These are phyloP conservation scores for Pseudobourletiella spinata DNA, from an alignment of 1,140 invertebrate species.

Conservation along the genomic window DNA sequence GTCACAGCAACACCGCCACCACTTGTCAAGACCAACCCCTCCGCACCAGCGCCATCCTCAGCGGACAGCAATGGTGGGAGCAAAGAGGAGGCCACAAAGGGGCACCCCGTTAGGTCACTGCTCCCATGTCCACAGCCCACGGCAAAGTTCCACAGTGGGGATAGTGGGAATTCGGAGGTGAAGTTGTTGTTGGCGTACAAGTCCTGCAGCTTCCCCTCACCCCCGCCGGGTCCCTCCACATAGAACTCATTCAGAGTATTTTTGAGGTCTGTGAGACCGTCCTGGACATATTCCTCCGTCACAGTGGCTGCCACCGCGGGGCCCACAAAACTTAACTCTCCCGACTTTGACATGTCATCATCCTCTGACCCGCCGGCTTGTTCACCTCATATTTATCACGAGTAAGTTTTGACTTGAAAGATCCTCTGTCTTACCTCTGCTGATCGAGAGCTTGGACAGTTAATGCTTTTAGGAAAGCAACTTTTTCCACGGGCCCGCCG, in stretches of 20 bases:
- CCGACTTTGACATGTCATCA: not conserved
- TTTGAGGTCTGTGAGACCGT: not conserved
- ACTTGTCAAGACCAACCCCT: too few species aligned
- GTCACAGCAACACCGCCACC: too few species aligned
- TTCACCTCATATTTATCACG: too few species aligned
- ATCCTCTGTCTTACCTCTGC: too few species aligned
- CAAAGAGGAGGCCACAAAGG: not conserved
- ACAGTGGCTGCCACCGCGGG: not conserved
- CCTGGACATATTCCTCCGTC: not conserved
- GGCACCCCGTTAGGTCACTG: not conserved
- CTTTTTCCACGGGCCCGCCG: too few species aligned
- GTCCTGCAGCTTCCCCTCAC: not conserved
- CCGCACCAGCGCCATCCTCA: too few species aligned
- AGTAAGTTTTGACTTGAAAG: too few species aligned
- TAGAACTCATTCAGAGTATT: not conserved
- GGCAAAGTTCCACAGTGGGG: not conserved
- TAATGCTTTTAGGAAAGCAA: too few species aligned
- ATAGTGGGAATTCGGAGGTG: not conserved
- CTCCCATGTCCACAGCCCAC: not conserved
- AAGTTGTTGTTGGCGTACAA: not conserved
- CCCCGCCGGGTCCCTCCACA: not conserved
- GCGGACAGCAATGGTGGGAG: not conserved
- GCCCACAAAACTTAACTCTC: not conserved
- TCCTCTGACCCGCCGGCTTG: too few species aligned
- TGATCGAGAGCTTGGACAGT: too few species aligned